Evolutionary conservation across 1,140 invertebrate species (phyloP).

Genomic region (Charaxes varanes): DNA sequence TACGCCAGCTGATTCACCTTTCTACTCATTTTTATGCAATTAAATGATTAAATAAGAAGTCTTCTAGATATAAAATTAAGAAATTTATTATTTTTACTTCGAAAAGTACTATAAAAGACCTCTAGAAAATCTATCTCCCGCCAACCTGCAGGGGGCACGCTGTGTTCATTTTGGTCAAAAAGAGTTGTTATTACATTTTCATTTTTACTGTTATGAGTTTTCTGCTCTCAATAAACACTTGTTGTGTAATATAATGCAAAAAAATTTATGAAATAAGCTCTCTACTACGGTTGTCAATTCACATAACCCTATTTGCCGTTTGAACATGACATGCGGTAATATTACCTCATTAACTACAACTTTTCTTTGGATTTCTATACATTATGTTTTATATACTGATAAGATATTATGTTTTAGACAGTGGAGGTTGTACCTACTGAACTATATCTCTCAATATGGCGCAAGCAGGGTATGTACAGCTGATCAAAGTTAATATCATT

Average conservation of each 20-base stretch:
- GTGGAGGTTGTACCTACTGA: constrained; percentile 32
- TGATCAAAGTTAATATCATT: constrained; percentile 22
- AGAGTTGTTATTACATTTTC: constrained; percentile 24
- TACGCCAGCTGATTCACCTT: constrained; percentile 51
- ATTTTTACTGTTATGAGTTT: constrained; percentile 22
- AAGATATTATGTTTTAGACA: constrained; percentile 41
- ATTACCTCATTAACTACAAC: constrained; percentile 40
- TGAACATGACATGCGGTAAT: constrained; percentile 70
- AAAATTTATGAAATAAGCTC: constrained; percentile 31
- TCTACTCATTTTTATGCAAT: constrained; percentile 33
- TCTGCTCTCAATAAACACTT: constrained; percentile 16
- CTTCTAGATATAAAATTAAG: constrained; percentile 29
- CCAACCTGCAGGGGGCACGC: constrained; percentile 68
- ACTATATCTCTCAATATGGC: constrained; percentile 46
- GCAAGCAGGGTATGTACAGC: constrained; percentile 59
- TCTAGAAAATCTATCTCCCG: constrained; percentile 59
- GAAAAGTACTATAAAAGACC: constrained; percentile 30
- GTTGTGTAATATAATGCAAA: constrained; percentile 21
- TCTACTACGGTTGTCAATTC: constrained; percentile 60
- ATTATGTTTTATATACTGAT: constrained; percentile 21
- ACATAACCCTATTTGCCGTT: constrained; percentile 71
- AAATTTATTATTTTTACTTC: constrained; percentile 22
- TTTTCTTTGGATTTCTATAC: constrained; percentile 17
- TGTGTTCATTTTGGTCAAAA: constrained; percentile 30
- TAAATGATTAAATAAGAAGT: constrained; percentile 32